Conservation (phyloP, 2,797 vertebrate species). For the Sternarchorhynchus goeldii region DNA sequence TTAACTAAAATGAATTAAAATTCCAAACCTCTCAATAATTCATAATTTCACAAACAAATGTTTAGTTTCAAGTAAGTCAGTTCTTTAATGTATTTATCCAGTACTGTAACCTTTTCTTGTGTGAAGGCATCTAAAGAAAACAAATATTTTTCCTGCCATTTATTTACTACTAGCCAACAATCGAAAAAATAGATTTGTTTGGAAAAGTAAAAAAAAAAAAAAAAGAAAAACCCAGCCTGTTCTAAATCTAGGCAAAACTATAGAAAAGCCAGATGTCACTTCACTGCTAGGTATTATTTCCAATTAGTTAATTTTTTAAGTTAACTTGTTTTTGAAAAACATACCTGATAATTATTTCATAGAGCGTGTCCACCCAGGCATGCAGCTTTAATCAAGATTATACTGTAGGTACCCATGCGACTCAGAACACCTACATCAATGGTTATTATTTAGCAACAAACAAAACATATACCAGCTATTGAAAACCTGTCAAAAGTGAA, state of each 20-base stretch:
- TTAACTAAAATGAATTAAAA: not conserved
- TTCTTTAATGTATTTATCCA: not conserved
- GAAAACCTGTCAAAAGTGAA: not conserved
- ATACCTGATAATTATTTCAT: no score
- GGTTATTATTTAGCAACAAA: conserved; percentile 2
- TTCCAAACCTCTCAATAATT: not conserved
- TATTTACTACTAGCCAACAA: not conserved
- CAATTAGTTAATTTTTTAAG: no score
- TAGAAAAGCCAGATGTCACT: not conserved
- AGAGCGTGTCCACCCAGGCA: not conserved
- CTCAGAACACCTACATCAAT: conserved; percentile 9
- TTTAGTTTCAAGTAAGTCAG: not conserved
- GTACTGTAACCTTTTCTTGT: not conserved
- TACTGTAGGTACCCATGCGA: not conserved
- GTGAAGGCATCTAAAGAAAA: not conserved
- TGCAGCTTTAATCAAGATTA: not conserved
- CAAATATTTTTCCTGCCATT: not conserved
- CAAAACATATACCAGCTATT: not conserved
- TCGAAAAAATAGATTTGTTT: not conserved
- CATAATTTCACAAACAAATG: no score
- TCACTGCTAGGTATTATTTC: not conserved
- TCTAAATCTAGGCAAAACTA: not conserved
- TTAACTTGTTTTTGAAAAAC: no score
- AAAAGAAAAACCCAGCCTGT: not conserved
- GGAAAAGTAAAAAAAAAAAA: no score